A percentile compares a stretch with the other conserved stretches of the same genome.
Evolutionary conservation across 2,113 vertebrate species (phyloP).

Genomic region (Erinaceus europaeus): DNA sequence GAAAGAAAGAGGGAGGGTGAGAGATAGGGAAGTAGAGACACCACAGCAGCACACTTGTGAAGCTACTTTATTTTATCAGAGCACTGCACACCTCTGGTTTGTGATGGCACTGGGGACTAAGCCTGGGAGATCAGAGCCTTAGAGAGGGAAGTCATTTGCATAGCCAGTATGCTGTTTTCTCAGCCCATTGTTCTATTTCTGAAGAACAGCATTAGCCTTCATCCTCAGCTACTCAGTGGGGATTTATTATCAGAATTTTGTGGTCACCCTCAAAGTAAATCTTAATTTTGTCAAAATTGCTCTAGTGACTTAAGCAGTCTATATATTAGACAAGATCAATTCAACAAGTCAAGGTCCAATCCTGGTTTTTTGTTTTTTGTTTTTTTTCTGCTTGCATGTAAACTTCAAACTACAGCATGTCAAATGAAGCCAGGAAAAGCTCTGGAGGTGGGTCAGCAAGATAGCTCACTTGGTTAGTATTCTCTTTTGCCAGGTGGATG

Average conservation of each 20-base stretch:
- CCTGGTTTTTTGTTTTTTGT: conserved; percentile 25
- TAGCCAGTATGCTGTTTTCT: background rate
- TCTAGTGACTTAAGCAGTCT: conserved; percentile 2
- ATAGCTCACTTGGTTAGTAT: no score
- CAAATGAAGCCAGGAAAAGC: conserved; percentile 1
- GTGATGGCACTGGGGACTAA: background rate
- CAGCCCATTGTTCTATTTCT: background rate
- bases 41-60: no score
- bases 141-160: background rate
- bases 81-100: no score
- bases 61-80: no score
- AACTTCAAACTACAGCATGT: conserved; percentile 7
- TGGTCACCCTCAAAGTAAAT: background rate
- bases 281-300: conserved; percentile 1
- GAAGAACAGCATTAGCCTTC: background rate
- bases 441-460: no score
- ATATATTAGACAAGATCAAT: background rate
- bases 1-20: no score
- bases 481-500: no score
- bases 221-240: background rate
- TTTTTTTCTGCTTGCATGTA: conserved; percentile 9
- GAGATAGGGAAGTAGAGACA: no score
- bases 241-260: background rate
- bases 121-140: background rate
- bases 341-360: background rate